Conservation (phyloP, 1,140 invertebrate species). For the Drosophila arawakana region DNA sequence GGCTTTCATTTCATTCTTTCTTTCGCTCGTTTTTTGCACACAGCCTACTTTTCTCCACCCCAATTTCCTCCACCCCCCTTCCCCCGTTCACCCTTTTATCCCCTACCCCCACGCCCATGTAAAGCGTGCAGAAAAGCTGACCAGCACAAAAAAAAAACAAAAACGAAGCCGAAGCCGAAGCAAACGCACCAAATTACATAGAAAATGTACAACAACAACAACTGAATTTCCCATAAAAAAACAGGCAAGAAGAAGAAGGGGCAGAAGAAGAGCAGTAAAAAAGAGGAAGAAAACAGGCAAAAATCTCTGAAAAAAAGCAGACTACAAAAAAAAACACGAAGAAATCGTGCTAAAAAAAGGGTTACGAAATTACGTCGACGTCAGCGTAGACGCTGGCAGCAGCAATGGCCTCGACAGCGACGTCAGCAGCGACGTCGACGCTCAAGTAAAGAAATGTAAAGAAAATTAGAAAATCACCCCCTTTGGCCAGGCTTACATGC, state of each 20-base stretch:
- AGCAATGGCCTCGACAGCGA: neutral
- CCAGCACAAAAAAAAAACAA: conserved; percentile 66
- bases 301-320: conserved; percentile 57
- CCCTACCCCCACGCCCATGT: conserved; percentile 25
- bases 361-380: conserved; percentile 52
- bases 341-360: conserved; percentile 51
- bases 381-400: conserved; percentile 4
- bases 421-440: conserved; percentile 1
- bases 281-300: conserved; percentile 56
- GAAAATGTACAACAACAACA: conserved; percentile 64
- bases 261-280: conserved; percentile 17
- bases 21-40: conserved; percentile 25
- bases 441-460: conserved; percentile 76
- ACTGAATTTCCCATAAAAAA: conserved; percentile 54
- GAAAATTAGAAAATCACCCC: conserved; percentile 82
- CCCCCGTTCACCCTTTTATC: too few relatives aligned
- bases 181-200: conserved; percentile 75
- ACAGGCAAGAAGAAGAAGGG: conserved; percentile 42
- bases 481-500: conserved; percentile 81
- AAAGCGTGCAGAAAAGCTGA: conserved; percentile 80
- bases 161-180: conserved; percentile 14
- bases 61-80: too few relatives aligned
- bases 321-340: neutral
- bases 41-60: conserved; percentile 16
- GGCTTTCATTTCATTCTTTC: conserved; percentile 40